Evolutionary conservation across 92 coral and sea anemone genomes (phyloP).

Genomic region (Palythoa grandis): DNA sequence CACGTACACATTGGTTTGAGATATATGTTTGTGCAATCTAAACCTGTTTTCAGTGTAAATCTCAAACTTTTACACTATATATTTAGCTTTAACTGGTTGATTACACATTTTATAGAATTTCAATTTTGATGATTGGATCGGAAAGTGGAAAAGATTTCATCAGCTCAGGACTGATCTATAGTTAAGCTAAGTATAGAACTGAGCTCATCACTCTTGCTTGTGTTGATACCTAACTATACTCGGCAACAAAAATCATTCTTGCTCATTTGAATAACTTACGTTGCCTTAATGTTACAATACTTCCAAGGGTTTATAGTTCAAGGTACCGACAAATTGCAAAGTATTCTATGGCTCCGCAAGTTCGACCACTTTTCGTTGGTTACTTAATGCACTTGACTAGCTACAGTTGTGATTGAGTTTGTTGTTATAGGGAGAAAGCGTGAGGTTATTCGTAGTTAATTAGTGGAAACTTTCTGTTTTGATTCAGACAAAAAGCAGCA

Average conservation of each 20-base stretch:
- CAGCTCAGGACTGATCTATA: background rate
- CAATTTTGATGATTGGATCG: background rate
- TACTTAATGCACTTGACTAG: background rate
- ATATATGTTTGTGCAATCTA: background rate
- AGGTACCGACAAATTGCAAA: background rate
- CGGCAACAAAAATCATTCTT: background rate
- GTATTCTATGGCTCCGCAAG: constrained; percentile 12
- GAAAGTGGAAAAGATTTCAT: background rate
- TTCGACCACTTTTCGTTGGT: background rate
- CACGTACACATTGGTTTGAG: too few relatives aligned
- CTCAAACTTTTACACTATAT: background rate
- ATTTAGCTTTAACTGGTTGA: background rate
- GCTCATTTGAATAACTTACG: background rate
- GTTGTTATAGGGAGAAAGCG: background rate
- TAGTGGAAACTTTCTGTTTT: constrained; percentile 8
- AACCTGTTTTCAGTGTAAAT: background rate
- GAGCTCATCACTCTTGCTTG: background rate
- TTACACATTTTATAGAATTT: background rate
- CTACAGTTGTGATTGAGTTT: constrained; percentile 3
- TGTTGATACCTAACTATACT: background rate
- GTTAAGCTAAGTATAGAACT: background rate
- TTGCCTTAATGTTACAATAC: background rate
- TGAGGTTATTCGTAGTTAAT: constrained; percentile 2
- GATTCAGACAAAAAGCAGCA: constrained; percentile 32
- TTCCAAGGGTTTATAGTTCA: background rate